Conservation (phyloP, 1,140 invertebrate species). For the Drosophila oshimai region DNA sequence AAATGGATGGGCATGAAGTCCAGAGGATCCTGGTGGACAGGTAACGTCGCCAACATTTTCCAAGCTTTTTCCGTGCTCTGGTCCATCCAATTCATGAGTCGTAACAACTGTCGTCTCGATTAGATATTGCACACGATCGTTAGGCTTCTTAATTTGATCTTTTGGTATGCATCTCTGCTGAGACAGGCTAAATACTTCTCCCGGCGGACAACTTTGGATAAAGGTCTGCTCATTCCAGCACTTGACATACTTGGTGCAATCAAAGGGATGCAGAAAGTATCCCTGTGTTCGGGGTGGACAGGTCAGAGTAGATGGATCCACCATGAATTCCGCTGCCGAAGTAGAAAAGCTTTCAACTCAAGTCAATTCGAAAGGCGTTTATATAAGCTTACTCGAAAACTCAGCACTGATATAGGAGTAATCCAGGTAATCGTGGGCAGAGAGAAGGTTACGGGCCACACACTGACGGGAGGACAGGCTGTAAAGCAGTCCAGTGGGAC, state of each 20-base stretch:
- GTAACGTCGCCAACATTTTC: neutral
- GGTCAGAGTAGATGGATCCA: conserved; percentile 40
- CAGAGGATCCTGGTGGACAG: conserved; percentile 83
- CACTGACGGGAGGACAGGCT: conserved; percentile 53
- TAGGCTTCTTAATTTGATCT: conserved; percentile 39
- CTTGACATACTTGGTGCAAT: conserved; percentile 87
- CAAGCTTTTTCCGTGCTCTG: neutral
- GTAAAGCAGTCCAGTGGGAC: conserved; percentile 42
- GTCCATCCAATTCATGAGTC: neutral
- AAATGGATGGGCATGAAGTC: conserved; percentile 85
- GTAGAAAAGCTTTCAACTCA: neutral
- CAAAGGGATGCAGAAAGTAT: conserved; percentile 85
- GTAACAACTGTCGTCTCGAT: neutral
- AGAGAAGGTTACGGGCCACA: conserved; percentile 1
- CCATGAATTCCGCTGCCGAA: conserved; percentile 39
- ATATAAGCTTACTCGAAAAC: conserved; percentile 46
- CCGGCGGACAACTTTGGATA: conserved; percentile 84
- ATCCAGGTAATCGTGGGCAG: conserved; percentile 56
- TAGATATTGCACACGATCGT: conserved; percentile 57
- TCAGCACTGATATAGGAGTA: conserved; percentile 48
- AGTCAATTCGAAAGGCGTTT: neutral
- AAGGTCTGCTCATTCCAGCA: conserved; percentile 85
- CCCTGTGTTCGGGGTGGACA: conserved; percentile 78
- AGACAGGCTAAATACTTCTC: conserved; percentile 62
- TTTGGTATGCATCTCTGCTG: conserved; percentile 45